Evolutionary conservation across 2,113 vertebrate genomes (phyloP).

Genomic region (Alligator sinensis): DNA sequence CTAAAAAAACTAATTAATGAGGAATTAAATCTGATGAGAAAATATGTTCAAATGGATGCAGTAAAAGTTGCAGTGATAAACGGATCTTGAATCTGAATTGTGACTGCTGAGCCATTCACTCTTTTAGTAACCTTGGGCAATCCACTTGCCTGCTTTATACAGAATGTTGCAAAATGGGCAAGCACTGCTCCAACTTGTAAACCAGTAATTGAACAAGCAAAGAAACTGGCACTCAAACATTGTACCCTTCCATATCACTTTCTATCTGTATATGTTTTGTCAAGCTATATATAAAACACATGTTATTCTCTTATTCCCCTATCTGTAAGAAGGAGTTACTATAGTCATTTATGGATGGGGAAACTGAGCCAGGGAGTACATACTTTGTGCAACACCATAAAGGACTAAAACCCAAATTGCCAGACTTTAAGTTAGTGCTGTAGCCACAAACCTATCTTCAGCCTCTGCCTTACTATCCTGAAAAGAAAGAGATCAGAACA

Average conservation of each 20-base stretch:
- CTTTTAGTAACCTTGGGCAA: neutral
- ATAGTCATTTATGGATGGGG: neutral
- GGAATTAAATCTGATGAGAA: neutral
- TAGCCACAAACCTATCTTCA: neutral
- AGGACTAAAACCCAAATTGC: neutral
- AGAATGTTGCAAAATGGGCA: no score
- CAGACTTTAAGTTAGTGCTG: neutral
- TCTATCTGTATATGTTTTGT: neutral
- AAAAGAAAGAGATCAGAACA: neutral
- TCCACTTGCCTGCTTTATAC: neutral
- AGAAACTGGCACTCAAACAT: no score
- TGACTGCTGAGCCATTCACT: neutral
- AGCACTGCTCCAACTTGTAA: no score
- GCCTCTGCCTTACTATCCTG: neutral
- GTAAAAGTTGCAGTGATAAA: neutral
- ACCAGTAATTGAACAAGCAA: no score
- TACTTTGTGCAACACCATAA: neutral
- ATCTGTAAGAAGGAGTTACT: neutral
- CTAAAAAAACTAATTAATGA: neutral
- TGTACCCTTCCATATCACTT: neutral
- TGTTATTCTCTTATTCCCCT: neutral
- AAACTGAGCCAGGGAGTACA: fast-evolving
- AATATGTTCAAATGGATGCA: neutral
- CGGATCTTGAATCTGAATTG: neutral
- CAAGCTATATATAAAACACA: neutral